Evolutionary conservation across 2,797 vertebrate genomes (phyloP), one percentile per base, ranked within the genome.

Genomic region (Botia almorhae): DNA sequence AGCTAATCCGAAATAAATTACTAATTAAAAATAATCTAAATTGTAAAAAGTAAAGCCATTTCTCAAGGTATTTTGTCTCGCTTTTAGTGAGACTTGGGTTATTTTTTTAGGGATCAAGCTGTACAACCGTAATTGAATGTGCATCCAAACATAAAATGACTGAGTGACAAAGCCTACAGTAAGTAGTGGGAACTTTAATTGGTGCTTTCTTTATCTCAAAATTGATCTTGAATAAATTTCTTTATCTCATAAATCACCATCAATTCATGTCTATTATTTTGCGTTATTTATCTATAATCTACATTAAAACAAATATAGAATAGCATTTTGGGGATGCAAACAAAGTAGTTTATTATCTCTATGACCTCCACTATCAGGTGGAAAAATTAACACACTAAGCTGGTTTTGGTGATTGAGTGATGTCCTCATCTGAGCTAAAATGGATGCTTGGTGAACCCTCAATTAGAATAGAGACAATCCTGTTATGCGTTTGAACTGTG

Each of bases 361-460:
- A 60, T 75, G 33, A 26, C 50, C 23, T 69, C 60, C 13, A 76
- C 72, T 73, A 74, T 78, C 87, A 89, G 82, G 85, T 88, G 84
- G 71, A 79, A 43, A 69, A 51, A 60, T 48, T 23, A 53, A 70
- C 71, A 82, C 61, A 75, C 12, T 29, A 61, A 36, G 7, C 55
- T 70, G 78, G n/a, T n/a, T n/a, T n/a, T n/a, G n/a, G n/a, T n/a
- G n/a, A n/a, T n/a, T n/a, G n/a, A n/a, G 60, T 29, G 14, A 72
- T 74, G 76, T 70, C 55, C 46, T 74, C 21, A 65, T 79, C 46
- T 74, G 53, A 39, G 68, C 29, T 43, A 43, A 21, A 39, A 11
- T 65, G n/a, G 48, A 50, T 16, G 36, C 50, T 56, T 19, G 69
- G 64, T 63, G 29, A 69, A 69, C 58, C 10, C 11, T 77, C 46